These are phyloP conservation scores for Mormyrops attenuatus DNA, from an alignment of 2,797 vertebrate genomes.

Conservation along the genomic window DNA sequence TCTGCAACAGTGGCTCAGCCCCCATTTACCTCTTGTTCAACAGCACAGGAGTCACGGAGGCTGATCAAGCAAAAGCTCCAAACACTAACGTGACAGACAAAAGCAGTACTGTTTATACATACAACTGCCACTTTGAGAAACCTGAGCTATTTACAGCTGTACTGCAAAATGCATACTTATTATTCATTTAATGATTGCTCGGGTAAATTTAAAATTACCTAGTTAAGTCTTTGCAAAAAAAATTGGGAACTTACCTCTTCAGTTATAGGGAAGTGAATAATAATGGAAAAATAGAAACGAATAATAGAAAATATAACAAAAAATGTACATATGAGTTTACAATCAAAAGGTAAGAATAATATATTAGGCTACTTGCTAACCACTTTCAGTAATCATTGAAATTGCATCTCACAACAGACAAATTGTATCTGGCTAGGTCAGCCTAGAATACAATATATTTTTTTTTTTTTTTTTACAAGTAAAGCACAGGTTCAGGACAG, in stretches of 20 bases:
- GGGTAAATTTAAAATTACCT: neutral
- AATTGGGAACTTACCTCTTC: neutral
- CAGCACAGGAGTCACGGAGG: neutral
- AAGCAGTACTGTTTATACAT: conserved; percentile 17
- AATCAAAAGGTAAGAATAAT: neutral
- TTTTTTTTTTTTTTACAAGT: neutral
- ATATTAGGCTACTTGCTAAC: neutral
- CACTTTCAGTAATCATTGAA: neutral
- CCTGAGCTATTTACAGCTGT: neutral
- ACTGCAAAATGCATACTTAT: neutral
- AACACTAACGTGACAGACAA: conserved; percentile 29
- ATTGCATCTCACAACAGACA: neutral
- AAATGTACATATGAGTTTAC: neutral
- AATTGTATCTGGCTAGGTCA: neutral
- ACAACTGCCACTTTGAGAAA: neutral
- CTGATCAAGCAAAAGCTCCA: neutral
- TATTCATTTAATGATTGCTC: neutral
- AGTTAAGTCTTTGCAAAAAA: neutral
- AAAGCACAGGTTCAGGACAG: neutral
- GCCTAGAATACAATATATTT: neutral
- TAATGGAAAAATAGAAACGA: neutral
- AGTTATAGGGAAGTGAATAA: neutral
- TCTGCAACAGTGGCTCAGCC: conserved; percentile 1
- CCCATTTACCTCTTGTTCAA: neutral
- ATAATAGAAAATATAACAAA: neutral